Evolutionary conservation across 2,797 vertebrate genomes (phyloP).

Genomic region (Yasuhikotakia modesta): DNA sequence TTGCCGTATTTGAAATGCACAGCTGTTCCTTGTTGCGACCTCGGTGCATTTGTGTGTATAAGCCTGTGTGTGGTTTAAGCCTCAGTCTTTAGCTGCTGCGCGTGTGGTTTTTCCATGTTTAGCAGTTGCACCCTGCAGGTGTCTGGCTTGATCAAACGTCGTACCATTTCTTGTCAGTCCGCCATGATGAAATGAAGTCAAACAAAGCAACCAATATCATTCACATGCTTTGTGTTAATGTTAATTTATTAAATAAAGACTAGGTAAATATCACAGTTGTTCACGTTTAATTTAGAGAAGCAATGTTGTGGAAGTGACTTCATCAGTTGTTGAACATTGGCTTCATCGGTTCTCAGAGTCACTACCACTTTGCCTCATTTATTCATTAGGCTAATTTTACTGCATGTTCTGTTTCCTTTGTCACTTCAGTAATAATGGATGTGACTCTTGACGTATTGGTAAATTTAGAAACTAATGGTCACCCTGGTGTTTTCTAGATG

Average conservation of each 20-base stretch:
- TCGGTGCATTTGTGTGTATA: conserved; percentile 12
- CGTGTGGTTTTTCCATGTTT: conserved; percentile 10
- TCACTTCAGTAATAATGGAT: neutral
- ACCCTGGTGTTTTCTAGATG: too few species aligned
- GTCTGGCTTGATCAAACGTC: conserved; percentile 20
- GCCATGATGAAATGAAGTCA: neutral
- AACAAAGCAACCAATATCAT: neutral
- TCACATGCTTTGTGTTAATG: neutral
- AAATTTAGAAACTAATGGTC: too few species aligned
- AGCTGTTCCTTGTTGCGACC: neutral
- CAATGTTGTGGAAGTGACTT: neutral
- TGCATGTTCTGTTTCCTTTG: neutral
- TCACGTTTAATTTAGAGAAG: neutral
- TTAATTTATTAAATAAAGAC: neutral
- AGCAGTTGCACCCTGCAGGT: conserved; percentile 32
- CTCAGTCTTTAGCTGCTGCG: neutral
- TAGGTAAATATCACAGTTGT: neutral
- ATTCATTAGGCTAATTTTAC: neutral
- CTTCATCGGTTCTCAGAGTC: neutral
- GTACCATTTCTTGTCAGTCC: neutral
- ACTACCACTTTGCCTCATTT: neutral
- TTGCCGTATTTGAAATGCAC: neutral
- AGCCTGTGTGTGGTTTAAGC: conserved; percentile 35
- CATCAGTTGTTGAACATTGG: neutral
- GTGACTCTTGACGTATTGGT: too few species aligned